Evolutionary conservation across 2,113 vertebrate species (phyloP), one percentile per base, ranked within the genome.

Genomic region (Salvelinus alpinus): DNA sequence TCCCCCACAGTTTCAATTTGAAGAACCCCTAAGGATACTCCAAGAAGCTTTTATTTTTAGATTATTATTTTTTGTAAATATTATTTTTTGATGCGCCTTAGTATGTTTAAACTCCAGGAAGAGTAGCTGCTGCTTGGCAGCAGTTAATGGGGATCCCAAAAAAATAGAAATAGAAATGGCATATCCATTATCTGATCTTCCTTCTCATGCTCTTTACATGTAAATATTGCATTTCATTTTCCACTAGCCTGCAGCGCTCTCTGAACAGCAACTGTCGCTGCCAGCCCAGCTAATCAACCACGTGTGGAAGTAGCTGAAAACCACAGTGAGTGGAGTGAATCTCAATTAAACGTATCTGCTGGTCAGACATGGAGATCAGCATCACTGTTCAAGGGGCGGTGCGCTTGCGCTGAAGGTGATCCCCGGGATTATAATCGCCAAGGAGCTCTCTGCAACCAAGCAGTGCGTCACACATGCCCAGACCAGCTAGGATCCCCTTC

Each of bases 341-440:
- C 87, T 82, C 83, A 80, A 18, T 13, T 27, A 78, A 82, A 80
- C 64, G 70, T 75, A 38, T 84, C 78, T 31, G 82, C 70, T 22
- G 67, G 82, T 70, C n/a, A 72, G 74, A 44, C 38, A 3, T 75
- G 72, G 79, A 84, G 65, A 74, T 79, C 25, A 25, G 87, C 89
- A 87, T 91, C 90, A 91, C 24, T 11, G 80, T 4, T 16, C 4
- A 69, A 69, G 71, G 78, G 88, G 91, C 88, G 90, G 86, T 8
- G 82, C 82, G 70, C 31, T 54, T 72, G 4, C 31, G 9, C 70
- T 77, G 64, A 87, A 83, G 93, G 93, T 92, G 88, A 92, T 93
- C 90, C 93, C 93, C 93, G 75, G 27, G 75, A 92, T 92, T 92
- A 92, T 84, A 92, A 92, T 90, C 88, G 67, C 87, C 69, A 75